Base-by-base conservation (phyloP, 35 echinoderm and acorn worm genomes). In the Ophioderma brevispina region DNA sequence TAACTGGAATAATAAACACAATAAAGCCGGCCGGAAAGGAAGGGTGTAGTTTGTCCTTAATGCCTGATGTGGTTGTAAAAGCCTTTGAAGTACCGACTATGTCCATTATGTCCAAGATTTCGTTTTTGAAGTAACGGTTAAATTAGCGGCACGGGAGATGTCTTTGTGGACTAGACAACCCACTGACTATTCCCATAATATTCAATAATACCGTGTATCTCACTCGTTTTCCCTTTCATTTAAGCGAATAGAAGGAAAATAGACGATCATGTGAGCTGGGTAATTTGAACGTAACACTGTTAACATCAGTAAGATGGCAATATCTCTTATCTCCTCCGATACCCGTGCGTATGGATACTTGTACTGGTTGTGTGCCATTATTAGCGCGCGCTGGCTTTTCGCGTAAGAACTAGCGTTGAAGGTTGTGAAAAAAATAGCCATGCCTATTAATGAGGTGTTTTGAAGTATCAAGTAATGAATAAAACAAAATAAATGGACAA, bases 191-290 rank as follows among this genome's bases (percentile, higher is more conserved):
- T 70, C n/a, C n/a, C 59, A 70, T 30, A 70, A 70, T 70, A 70
- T 70, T n/a, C n/a, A n/a, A n/a, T n/a, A n/a, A n/a, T n/a, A n/a
- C 59, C 59, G 59, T 70, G 10, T 70, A 70, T 70, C 59, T 70
- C 15, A 30, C 59, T 25, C 59, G 28, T 15, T 70, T 70, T 70
- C 28, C 23, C 59, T 70, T 70, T 70, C 59, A 70, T 70, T 70
- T 70, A 4, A 25, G 59, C 59, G 59, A 70, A 70, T 18, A 70
- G 59, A 70, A 70, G 2, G 4, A 25, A 70, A 18, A 70, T 70
- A 70, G n/a, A 70, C n/a, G 59, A 3, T 13, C 59, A 70, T 25
- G 28, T 30, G 28, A 70, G 59, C 28, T 25, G 2, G 28, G 59
- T 70, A 70, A 70, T 70, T 70, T 70, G 59, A 70, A 70, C 28